Conservation (phyloP, 2,888 invertebrate species). For the Drosophila nigricruria region DNA sequence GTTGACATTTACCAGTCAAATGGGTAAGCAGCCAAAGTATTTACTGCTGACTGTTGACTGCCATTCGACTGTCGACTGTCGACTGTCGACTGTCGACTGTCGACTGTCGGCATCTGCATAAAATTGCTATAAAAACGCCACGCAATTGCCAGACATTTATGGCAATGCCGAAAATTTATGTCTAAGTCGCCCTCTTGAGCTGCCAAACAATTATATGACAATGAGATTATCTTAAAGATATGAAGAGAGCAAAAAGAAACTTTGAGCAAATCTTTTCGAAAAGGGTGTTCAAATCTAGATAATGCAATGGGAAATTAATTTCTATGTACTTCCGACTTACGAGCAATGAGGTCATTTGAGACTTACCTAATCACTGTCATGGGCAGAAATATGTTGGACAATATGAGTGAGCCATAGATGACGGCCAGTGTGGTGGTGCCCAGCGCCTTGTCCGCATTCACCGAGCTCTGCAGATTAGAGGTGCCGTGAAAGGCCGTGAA, state of each 20-base stretch:
- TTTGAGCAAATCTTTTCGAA: neutral
- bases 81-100: constrained; percentile 27
- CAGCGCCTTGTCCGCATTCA: constrained; percentile 92
- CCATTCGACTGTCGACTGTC: too few relatives aligned
- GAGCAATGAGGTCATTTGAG: neutral
- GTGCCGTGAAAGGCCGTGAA: constrained; percentile 96
- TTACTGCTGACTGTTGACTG: constrained; percentile 30
- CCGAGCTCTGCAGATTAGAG: constrained; percentile 93
- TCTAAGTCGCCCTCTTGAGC: neutral
- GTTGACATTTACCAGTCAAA: constrained; percentile 73
- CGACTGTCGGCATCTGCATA: constrained; percentile 74
- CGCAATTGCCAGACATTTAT: constrained; percentile 73
- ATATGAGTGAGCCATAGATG: constrained; percentile 94
- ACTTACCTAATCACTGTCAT: constrained; percentile 92
- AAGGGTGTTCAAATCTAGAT: neutral
- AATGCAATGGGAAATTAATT: neutral
- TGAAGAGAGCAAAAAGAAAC: neutral
- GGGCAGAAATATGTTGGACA: constrained; percentile 96
- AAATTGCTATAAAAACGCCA: constrained; percentile 73
- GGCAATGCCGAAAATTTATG: constrained; percentile 48
- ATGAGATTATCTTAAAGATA: constrained; percentile 31
- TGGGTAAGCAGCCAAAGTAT: constrained; percentile 25
- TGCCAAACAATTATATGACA: constrained; percentile 45
- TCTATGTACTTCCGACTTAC: neutral
- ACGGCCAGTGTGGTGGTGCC: constrained; percentile 94